These are phyloP conservation scores for Mareca strepera DNA, from an alignment of 2,797 vertebrate species.

Conservation along the genomic window DNA sequence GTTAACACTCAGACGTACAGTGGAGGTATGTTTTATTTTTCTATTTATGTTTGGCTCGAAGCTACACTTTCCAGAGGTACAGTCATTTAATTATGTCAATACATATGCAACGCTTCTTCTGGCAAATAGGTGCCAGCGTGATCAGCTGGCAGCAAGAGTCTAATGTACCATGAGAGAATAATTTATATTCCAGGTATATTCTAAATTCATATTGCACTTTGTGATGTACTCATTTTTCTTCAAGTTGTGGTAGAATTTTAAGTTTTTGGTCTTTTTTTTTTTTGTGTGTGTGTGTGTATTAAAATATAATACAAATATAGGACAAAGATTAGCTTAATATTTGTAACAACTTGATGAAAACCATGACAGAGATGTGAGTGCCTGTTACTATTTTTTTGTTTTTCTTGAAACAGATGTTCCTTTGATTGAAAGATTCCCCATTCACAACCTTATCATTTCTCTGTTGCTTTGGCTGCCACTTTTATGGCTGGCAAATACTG, in stretches of 20 bases:
- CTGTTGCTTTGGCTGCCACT: not conserved
- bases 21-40: slow-evolving; percentile 81
- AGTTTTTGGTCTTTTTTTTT: not conserved
- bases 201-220: not conserved
- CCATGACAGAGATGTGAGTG: not conserved
- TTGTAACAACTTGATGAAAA: not conserved
- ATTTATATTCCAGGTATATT: not conserved
- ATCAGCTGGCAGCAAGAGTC: not conserved
- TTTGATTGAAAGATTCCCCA: no score
- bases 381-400: not conserved
- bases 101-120: not conserved
- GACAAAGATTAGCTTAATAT: not conserved
- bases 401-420: not conserved
- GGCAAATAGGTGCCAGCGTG: not conserved
- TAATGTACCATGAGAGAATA: not conserved
- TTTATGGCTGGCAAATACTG: not conserved
- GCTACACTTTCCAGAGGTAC: not conserved
- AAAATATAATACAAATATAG: not conserved
- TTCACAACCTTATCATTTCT: not conserved
- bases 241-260: not conserved
- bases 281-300: not conserved
- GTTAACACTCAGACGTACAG: slow-evolving; percentile 84
- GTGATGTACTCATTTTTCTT: not conserved
- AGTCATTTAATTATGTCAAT: not conserved
- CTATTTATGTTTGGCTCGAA: not conserved